phyloP scores from a whole-genome alignment of 1,140 invertebrate species.

The Lasioglossum baleicum region DNA sequence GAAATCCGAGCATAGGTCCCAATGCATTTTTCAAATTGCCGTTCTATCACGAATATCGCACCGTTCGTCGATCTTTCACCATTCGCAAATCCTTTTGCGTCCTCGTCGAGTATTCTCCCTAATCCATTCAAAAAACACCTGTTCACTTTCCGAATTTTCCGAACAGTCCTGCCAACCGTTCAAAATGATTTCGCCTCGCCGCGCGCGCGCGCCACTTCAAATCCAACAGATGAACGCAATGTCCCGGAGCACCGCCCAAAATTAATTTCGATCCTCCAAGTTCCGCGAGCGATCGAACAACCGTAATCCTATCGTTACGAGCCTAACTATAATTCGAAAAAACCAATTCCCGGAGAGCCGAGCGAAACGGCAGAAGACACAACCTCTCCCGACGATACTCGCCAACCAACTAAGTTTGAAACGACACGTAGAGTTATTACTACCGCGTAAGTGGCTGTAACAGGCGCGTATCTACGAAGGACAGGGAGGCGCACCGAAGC shows the following conservation, averaged over 20 bases:
- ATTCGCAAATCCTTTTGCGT: constrained; percentile 57
- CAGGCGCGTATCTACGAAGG: constrained; percentile 25
- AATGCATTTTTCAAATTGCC: constrained; percentile 42
- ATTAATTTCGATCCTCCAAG: neutral
- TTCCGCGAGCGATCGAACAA: neutral
- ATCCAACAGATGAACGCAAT: constrained; percentile 10
- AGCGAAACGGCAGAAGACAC: neutral
- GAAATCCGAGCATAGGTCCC: constrained; percentile 33
- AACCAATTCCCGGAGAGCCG: neutral
- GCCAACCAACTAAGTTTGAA: constrained; percentile 64
- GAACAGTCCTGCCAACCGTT: constrained; percentile 81
- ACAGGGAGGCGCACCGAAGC: neutral
- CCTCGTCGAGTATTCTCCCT: constrained; percentile 63
- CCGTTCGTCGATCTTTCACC: constrained; percentile 47
- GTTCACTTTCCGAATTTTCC: constrained; percentile 84
- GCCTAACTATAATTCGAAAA: neutral
- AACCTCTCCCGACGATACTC: constrained; percentile 41
- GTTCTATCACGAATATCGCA: constrained; percentile 43
- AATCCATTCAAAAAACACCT: constrained; percentile 84
- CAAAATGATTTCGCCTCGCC: constrained; percentile 19
- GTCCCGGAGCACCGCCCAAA: neutral
- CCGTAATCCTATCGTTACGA: neutral
- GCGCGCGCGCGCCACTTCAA: constrained; percentile 60
- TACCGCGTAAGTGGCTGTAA: constrained; percentile 63
- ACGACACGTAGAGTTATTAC: constrained; percentile 69